phyloP scores from a whole-genome alignment of 2,113 vertebrate genomes.

The Vidua chalybeata region DNA sequence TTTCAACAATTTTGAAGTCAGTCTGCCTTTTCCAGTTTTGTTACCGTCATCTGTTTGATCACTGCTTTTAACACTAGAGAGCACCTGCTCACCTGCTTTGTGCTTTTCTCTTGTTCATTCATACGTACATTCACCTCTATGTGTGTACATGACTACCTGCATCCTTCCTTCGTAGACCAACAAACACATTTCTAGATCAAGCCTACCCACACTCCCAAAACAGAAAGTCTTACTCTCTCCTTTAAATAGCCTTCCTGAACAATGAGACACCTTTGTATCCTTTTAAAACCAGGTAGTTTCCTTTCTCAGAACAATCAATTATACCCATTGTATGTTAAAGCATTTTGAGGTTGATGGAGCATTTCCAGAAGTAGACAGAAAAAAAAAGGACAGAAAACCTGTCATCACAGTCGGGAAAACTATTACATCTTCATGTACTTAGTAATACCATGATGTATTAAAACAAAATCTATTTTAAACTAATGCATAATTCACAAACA shows the following conservation, averaged over 20 bases:
- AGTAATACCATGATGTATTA: neutral
- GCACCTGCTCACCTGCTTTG: conserved; percentile 64
- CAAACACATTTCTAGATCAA: neutral
- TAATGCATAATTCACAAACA: neutral
- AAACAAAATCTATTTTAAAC: neutral
- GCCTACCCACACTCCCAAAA: neutral
- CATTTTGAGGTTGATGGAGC: neutral
- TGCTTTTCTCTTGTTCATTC: conserved; percentile 14
- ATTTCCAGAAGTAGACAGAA: neutral
- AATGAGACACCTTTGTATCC: neutral
- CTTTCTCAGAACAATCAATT: neutral
- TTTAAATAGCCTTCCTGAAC: neutral
- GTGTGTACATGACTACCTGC: neutral
- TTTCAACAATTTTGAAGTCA: neutral
- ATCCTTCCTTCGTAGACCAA: neutral
- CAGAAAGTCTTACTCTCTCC: neutral
- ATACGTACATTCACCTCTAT: neutral
- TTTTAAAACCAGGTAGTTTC: neutral
- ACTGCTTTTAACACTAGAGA: conserved; percentile 43
- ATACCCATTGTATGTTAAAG: neutral
- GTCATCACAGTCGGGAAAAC: neutral
- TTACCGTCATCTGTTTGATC: conserved; percentile 16
- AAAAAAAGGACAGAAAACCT: neutral
- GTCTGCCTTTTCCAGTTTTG: neutral
- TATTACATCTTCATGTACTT: neutral